A percentile compares a stretch with the other conserved stretches of the same genome.
phyloP scores from a whole-genome alignment of 2,113 vertebrate genomes.

The Pelobates fuscus region DNA sequence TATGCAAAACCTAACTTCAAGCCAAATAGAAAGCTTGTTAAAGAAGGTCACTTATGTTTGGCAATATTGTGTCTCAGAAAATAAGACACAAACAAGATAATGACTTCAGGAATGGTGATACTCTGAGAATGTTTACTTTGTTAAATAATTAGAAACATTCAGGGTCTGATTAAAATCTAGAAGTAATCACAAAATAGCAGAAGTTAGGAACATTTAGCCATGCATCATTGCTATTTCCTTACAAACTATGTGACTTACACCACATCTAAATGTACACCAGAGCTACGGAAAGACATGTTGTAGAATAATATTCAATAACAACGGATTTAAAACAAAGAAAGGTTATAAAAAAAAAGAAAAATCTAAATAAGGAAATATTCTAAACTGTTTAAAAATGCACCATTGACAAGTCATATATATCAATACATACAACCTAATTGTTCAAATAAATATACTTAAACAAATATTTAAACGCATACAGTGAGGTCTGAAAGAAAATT shows the following conservation, averaged over 20 bases:
- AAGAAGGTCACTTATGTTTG: neutral
- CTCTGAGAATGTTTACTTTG: neutral
- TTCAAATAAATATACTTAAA: too few species aligned
- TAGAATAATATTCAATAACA: too few species aligned
- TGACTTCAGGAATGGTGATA: constrained; percentile 1
- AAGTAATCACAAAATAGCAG: neutral
- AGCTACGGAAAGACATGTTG: too few species aligned
- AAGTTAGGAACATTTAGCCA: neutral
- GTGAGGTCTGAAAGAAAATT: too few species aligned
- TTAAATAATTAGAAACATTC: neutral
- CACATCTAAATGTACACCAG: too few species aligned
- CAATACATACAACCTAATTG: too few species aligned
- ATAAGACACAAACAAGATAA: constrained; percentile 6
- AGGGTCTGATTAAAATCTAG: neutral
- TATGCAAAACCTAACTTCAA: neutral
- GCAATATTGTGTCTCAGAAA: neutral
- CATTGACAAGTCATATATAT: too few species aligned
- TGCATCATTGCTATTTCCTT: neutral
- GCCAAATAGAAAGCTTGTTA: neutral
- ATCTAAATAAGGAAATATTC: too few species aligned
- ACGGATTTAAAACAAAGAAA: too few species aligned
- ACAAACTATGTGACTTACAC: neutral
- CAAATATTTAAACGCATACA: too few species aligned
- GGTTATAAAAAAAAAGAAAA: too few species aligned
- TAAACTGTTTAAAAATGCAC: too few species aligned